A percentile compares a stretch with the other conserved stretches of the same genome.
Conservation (phyloP, 2,797 vertebrate species). For the Carcharodon carcharias region DNA sequence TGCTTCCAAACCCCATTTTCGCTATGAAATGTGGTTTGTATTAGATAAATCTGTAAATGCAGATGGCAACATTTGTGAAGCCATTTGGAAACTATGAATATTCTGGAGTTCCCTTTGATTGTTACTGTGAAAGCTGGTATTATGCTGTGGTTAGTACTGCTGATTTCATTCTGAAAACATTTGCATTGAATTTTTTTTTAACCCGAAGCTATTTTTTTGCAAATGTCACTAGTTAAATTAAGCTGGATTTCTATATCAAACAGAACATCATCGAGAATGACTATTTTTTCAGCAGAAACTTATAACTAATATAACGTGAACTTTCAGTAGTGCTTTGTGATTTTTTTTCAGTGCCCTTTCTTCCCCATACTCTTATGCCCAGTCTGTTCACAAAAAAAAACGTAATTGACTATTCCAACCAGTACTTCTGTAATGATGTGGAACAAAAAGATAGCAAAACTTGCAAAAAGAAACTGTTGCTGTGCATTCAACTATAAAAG, state of each 20-base stretch:
- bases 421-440: slow-evolving; percentile 21
- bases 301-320: background rate
- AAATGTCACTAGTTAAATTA: slow-evolving; percentile 31
- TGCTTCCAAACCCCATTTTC: background rate
- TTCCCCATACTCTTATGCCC: background rate
- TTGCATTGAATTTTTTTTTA: slow-evolving; percentile 38
- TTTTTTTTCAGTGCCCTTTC: background rate
- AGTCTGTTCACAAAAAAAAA: background rate
- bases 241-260: background rate
- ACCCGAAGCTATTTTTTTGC: background rate
- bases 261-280: background rate
- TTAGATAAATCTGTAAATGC: slow-evolving; percentile 7
- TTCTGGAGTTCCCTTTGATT: slow-evolving; percentile 5
- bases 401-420: slow-evolving; percentile 24
- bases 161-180: slow-evolving; percentile 38
- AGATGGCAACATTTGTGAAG: slow-evolving; percentile 11
- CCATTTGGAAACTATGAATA: background rate
- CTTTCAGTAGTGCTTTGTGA: background rate
- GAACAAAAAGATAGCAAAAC: slow-evolving; percentile 21
- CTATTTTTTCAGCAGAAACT: background rate
- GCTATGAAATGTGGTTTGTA: slow-evolving; percentile 16
- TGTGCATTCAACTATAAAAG: slow-evolving; percentile 4
- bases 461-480: slow-evolving; percentile 15
- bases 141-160: slow-evolving; percentile 14
- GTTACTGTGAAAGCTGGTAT: background rate